Evolutionary conservation across 2,888 invertebrate genomes (phyloP).

Genomic region (Amphimallon solstitiale): DNA sequence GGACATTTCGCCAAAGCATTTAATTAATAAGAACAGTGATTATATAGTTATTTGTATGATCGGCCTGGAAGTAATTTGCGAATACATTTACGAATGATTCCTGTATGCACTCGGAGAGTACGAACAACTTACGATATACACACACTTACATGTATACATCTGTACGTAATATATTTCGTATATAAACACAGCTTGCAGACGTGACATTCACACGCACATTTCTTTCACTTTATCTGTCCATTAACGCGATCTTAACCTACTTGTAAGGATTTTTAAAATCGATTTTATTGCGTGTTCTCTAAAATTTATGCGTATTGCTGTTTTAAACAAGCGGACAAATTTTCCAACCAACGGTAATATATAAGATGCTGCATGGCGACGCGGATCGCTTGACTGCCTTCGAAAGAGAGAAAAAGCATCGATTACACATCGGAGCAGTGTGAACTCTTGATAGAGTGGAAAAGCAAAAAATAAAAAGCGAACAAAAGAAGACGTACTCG

Average conservation of each 20-base stretch:
- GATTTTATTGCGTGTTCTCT: constrained; percentile 35
- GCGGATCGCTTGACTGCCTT: neutral
- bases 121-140: too few relatives aligned
- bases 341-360: constrained; percentile 24
- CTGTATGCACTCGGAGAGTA: too few relatives aligned
- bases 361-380: constrained; percentile 3
- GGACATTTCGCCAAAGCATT: too few relatives aligned
- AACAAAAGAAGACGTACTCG: too few relatives aligned
- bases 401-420: neutral
- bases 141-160: too few relatives aligned
- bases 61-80: too few relatives aligned
- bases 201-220: constrained; percentile 1
- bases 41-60: too few relatives aligned
- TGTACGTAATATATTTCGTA: too few relatives aligned
- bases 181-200: neutral
- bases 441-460: neutral
- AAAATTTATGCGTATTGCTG: constrained; percentile 23
- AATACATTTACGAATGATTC: too few relatives aligned
- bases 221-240: constrained; percentile 23
- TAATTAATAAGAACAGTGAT: too few relatives aligned
- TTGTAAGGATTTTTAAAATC: constrained; percentile 28
- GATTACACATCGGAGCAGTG: neutral
- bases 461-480: too few relatives aligned
- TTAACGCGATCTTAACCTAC: constrained; percentile 35
- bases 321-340: constrained; percentile 28